Base-by-base conservation (phyloP, 2,888 invertebrate species). In the Eupithecia subfuscata region DNA sequence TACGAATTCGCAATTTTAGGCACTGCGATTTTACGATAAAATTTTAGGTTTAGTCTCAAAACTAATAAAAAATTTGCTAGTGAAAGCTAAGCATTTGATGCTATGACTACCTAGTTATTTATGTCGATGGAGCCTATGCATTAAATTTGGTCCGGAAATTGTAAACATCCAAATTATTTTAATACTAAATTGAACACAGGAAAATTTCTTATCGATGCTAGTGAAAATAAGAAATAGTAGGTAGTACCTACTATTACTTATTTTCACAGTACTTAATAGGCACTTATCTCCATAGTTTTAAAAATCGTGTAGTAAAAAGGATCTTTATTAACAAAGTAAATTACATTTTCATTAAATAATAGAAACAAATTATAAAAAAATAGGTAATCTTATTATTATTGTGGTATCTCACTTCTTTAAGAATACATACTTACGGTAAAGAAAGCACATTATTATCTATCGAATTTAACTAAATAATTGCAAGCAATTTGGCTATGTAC, bases 1-100 rank as follows among this genome's bases (percentile, higher is more conserved):
- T 84, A 85, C 79, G 83, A 87, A 82, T 84, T 86, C 84, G 85
- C 87, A 82, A 82, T 84, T 85, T 18, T 60, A 60, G 56, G 76
- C 74, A 77, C 74, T 74, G 71, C 76, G 76, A 71, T 60, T 71
- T 71, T 76, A 78, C 70, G 72, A 69, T 43, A 75, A 56, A 74
- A 25, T 25, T 8, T 64, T 70, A 65, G 67, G 48, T 70, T 40
- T 72, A 34, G 30, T 69, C 52, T 22, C 6, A 52, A 30, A 69
- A 40, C 34, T 52, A 63, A 74, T 40, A 67, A 43, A 34, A 71
- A 69, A 72, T 69, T 65, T 22, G 40, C 22, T 43, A 30, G 45
- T 40, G 40, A 67, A 69, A 75, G 65, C 68, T 68, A 69, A 77
- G 80, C 84, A 83, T 85, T 82, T 82, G 79, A 83, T 83, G 83